phyloP scores from a whole-genome alignment of 2,888 invertebrate genomes.

The Drosophila fulvimacula region DNA sequence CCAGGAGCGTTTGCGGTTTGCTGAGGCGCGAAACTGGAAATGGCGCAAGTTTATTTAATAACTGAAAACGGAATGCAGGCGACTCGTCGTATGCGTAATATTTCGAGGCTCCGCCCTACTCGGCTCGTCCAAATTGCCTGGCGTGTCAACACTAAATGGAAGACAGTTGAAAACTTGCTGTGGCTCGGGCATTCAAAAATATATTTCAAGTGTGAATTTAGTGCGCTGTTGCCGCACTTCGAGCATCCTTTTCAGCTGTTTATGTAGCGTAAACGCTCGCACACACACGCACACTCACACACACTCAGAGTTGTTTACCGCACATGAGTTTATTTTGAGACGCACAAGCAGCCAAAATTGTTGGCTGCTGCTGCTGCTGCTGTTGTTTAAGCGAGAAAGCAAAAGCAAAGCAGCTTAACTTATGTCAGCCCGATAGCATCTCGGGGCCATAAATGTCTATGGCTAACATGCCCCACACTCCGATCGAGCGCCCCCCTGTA shows the following conservation, averaged over 20 bases:
- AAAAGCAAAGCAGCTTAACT: conserved; percentile 77
- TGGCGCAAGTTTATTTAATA: conserved; percentile 79
- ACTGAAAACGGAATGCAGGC: conserved; percentile 45
- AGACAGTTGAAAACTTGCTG: conserved; percentile 63
- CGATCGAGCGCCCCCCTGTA: neutral
- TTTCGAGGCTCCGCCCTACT: conserved; percentile 69
- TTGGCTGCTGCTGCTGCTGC: conserved; percentile 43
- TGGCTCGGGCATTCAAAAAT: conserved; percentile 61
- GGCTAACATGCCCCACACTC: conserved; percentile 30
- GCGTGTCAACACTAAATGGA: conserved; percentile 84
- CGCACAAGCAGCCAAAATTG: conserved; percentile 32
- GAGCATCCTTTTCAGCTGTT: conserved; percentile 64
- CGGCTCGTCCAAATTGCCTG: conserved; percentile 82
- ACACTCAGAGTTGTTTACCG: conserved; percentile 5
- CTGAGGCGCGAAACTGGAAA: conserved; percentile 67
- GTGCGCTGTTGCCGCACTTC: conserved; percentile 61
- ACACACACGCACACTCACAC: neutral
- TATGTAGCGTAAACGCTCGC: conserved; percentile 29
- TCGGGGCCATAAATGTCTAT: conserved; percentile 74
- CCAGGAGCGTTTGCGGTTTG: conserved; percentile 34
- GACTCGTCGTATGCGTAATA: conserved; percentile 62
- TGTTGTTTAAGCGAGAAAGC: conserved; percentile 62
- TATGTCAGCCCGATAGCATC: conserved; percentile 80
- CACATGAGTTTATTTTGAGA: conserved; percentile 44
- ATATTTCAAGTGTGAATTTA: conserved; percentile 61